phyloP scores from a whole-genome alignment of 1,140 invertebrate genomes.

The Helicoverpa zea region DNA sequence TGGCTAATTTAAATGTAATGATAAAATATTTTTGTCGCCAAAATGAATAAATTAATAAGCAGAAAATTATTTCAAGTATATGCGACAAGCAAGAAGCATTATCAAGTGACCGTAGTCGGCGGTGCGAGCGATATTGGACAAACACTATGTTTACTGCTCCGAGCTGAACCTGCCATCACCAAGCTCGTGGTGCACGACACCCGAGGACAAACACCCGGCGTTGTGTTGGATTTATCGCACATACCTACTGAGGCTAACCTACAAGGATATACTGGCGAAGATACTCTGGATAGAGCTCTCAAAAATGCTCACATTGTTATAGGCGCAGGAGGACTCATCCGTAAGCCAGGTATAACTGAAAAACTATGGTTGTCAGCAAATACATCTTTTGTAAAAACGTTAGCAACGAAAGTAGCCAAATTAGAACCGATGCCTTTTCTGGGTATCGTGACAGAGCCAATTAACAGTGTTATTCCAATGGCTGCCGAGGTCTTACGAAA shows the following conservation, averaged over 20 bases:
- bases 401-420: slow-evolving; percentile 87
- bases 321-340: slow-evolving; percentile 90
- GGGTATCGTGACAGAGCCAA: slow-evolving; percentile 91
- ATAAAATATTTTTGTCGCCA: neutral
- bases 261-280: slow-evolving; percentile 61
- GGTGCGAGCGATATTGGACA: slow-evolving; percentile 70
- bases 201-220: slow-evolving; percentile 56
- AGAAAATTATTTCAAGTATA: slow-evolving; percentile 32
- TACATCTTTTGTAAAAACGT: slow-evolving; percentile 90
- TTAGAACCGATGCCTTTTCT: slow-evolving; percentile 89
- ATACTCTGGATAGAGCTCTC: slow-evolving; percentile 67
- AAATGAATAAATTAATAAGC: slow-evolving; percentile 32
- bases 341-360: slow-evolving; percentile 88
- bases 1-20: neutral
- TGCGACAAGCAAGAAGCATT: slow-evolving; percentile 33
- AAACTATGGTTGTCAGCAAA: slow-evolving; percentile 91
- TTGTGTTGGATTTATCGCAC: slow-evolving; percentile 68
- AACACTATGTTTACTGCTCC: slow-evolving; percentile 63
- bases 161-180: slow-evolving; percentile 61
- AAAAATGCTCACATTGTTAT: slow-evolving; percentile 88
- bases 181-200: slow-evolving; percentile 68
- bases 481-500: slow-evolving; percentile 90
- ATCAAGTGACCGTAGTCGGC: slow-evolving; percentile 70
- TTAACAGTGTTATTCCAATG: slow-evolving; percentile 90
- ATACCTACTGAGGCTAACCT: slow-evolving; percentile 64